Evolutionary conservation across 2,888 invertebrate genomes (phyloP).

Genomic region (Chrysopilus asiliformis): DNA sequence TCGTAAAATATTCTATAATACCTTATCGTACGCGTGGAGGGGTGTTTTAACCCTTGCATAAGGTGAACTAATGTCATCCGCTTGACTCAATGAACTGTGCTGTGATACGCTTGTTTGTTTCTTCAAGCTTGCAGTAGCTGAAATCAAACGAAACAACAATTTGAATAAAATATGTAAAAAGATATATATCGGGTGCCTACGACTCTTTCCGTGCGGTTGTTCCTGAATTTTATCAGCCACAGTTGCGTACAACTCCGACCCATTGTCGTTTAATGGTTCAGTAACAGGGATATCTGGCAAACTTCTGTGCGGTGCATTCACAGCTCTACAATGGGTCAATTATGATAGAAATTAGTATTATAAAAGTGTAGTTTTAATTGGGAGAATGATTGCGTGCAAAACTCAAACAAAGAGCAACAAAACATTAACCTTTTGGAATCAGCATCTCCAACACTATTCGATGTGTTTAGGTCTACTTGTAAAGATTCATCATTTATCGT

Average conservation of each 20-base stretch:
- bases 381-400: not conserved
- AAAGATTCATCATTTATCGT: constrained; percentile 21
- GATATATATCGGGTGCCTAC: constrained; percentile 20
- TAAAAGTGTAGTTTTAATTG: too few relatives aligned
- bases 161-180: not conserved
- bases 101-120: constrained; percentile 43
- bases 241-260: constrained; percentile 75
- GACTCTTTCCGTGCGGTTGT: constrained; percentile 29
- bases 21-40: constrained; percentile 51
- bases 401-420: constrained; percentile 6
- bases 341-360: not conserved
- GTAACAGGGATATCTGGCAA: constrained; percentile 73
- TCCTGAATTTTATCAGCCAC: constrained; percentile 48
- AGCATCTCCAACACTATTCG: constrained; percentile 26
- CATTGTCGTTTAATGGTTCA: constrained; percentile 57
- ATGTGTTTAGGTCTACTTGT: constrained; percentile 22
- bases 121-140: constrained; percentile 31
- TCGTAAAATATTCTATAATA: constrained; percentile 12
- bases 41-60: constrained; percentile 52
- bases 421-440: constrained; percentile 15
- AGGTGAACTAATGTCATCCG: constrained; percentile 46
- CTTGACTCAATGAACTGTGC: constrained; percentile 45
- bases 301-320: constrained; percentile 52
- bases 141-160: constrained; percentile 4
- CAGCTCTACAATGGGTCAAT: constrained; percentile 29